Conservation (phyloP, 1,140 invertebrate genomes). For the Drosophila quadrilineata region DNA sequence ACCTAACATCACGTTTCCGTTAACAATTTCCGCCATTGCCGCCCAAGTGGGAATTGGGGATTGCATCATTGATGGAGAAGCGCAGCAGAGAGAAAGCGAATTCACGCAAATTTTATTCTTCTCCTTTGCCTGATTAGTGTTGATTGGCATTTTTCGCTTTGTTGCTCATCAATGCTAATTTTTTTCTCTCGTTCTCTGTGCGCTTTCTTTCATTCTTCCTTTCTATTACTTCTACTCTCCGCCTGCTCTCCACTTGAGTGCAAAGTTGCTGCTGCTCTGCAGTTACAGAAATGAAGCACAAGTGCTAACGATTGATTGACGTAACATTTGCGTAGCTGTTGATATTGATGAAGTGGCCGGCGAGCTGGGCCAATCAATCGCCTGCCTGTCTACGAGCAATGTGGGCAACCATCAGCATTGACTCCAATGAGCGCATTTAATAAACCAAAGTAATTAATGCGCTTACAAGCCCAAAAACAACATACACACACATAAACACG, state of each 20-base stretch:
- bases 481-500: background rate
- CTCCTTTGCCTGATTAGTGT: constrained; percentile 72
- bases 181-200: too few relatives aligned
- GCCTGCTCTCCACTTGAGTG: constrained; percentile 16
- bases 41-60: constrained; percentile 49
- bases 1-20: constrained; percentile 76
- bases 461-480: constrained; percentile 23
- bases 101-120: constrained; percentile 50
- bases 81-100: background rate
- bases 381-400: constrained; percentile 14
- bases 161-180: constrained; percentile 80
- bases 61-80: constrained; percentile 57
- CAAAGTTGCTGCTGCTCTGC: constrained; percentile 43
- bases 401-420: background rate
- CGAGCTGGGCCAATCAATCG: constrained; percentile 56
- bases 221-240: constrained; percentile 12
- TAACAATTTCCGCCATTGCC: constrained; percentile 64
- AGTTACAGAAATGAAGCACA: constrained; percentile 57
- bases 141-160: constrained; percentile 80
- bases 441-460: constrained; percentile 65
- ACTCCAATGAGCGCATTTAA: constrained; percentile 28
- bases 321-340: constrained; percentile 51
- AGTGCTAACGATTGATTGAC: constrained; percentile 78
- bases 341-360: constrained; percentile 64
- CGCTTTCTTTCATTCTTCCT: constrained; percentile 8